Evolutionary conservation across 2,113 vertebrate species (phyloP).

Genomic region (Lophochroa leadbeateri): DNA sequence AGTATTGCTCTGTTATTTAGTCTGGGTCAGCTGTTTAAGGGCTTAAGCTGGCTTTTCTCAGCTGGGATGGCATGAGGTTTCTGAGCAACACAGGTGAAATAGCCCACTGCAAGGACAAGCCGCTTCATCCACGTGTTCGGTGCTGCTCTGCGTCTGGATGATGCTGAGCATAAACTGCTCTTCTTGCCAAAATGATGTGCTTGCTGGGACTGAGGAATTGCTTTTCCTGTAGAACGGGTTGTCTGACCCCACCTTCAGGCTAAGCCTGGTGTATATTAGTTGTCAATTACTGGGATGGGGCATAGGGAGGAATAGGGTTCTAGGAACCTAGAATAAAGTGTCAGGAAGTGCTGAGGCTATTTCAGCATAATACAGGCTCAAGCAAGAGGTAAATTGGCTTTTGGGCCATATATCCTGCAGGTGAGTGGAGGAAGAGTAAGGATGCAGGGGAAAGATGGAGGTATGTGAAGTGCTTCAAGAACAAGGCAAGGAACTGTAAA

Average conservation of each 20-base stretch:
- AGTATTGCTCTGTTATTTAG: neutral
- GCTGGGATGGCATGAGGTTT: neutral
- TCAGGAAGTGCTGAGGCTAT: neutral
- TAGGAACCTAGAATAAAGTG: neutral
- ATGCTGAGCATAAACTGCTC: neutral
- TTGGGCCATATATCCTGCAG: neutral
- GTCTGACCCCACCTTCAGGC: neutral
- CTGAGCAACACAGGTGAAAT: neutral
- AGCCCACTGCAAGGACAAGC: neutral
- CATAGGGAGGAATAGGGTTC: rapidly evolving
- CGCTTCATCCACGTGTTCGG: neutral
- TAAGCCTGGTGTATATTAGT: too few species aligned
- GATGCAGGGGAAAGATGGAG: neutral
- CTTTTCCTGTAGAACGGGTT: neutral
- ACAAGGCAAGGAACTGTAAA: neutral
- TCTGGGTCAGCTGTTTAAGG: neutral
- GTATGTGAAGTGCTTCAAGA: neutral
- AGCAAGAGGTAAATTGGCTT: neutral
- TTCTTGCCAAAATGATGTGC: neutral
- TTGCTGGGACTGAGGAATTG: neutral
- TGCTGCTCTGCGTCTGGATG: neutral
- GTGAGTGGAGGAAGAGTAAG: neutral
- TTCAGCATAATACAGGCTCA: neutral
- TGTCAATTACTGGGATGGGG: neutral
- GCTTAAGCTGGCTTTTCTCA: neutral